Base-by-base conservation (phyloP, 1,140 invertebrate species). In the Hyphantria cunea region DNA sequence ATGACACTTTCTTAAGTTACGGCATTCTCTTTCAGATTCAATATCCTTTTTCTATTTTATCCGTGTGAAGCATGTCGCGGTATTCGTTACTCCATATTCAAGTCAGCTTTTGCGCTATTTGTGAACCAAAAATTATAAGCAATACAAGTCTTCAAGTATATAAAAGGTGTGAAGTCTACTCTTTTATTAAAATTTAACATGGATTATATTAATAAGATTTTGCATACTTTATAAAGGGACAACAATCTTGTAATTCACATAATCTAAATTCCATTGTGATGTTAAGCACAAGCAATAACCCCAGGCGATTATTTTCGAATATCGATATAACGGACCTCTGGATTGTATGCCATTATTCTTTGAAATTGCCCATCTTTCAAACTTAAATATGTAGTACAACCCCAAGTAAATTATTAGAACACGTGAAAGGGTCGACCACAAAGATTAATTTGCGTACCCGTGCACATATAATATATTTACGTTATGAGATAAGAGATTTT, bases 11-110 rank as follows among this genome's bases (percentile, higher is more conserved):
- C 80, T 75, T 81, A 84, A 86, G 72, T 86, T 81, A 82, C 73
- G 70, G 70, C 76, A 72, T 78, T 82, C 75, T 82, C 74, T 76
- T 74, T 68, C 75, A 73, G 77, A 80, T 84, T 82, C 80, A 79
- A 86, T 84, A 81, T 81, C 76, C 81, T 79, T 79, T 86, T 84
- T 80, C 77, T 81, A 82, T 80, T 84, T 84, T 78, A 73, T 79
- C 77, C 67, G 76, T 73, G 48, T 74, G 66, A 64, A 72, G 72
- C 70, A 76, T 76, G 74, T 76, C 71, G 70, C 58, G 66, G 34
- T 34, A 56, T 66, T 51, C 50, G 44, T 41, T 55, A 62, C 55
- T 49, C 50, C 9, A 49, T 59, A 59, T 55, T 62, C 59, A 33
- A 33, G 51, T 52, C 32, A 49, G 55, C 44, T 44, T 50, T 63